phyloP scores from a whole-genome alignment of 2,113 vertebrate genomes.

The Mobula birostris region DNA sequence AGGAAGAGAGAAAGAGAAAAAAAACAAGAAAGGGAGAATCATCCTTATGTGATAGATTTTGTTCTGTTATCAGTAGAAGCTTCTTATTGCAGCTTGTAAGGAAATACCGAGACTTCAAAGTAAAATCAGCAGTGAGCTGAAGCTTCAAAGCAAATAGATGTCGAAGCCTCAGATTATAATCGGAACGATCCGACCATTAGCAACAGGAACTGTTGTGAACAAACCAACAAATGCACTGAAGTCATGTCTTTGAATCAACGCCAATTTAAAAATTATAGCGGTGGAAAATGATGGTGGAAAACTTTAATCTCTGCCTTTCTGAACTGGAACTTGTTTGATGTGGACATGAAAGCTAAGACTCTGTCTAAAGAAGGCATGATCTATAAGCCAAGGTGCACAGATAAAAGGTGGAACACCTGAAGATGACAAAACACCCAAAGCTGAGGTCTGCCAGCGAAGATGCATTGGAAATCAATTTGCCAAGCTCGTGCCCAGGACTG shows the following conservation, averaged over 20 bases:
- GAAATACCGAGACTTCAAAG: neutral
- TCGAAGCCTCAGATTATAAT: neutral
- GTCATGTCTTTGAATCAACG: too few species aligned
- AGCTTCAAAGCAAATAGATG: neutral
- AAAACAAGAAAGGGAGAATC: too few species aligned
- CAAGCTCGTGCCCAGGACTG: too few species aligned
- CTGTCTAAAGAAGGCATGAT: too few species aligned
- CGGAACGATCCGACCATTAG: neutral
- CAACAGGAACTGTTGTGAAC: neutral
- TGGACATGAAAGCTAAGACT: neutral
- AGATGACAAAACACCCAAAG: too few species aligned
- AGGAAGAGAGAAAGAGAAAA: too few species aligned
- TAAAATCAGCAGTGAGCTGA: neutral
- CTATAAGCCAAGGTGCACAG: too few species aligned
- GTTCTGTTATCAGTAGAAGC: neutral
- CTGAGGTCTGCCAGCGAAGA: too few species aligned
- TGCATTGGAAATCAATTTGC: too few species aligned
- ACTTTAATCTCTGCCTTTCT: neutral
- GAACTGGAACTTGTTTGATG: neutral
- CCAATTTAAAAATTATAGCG: too few species aligned
- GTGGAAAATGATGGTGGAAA: neutral
- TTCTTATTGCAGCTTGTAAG: neutral
- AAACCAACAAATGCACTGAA: neutral
- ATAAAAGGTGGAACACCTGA: too few species aligned
- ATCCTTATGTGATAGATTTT: neutral